Evolutionary conservation across 2,113 vertebrate species (phyloP).

Genomic region (Argyrosomus japonicus): DNA sequence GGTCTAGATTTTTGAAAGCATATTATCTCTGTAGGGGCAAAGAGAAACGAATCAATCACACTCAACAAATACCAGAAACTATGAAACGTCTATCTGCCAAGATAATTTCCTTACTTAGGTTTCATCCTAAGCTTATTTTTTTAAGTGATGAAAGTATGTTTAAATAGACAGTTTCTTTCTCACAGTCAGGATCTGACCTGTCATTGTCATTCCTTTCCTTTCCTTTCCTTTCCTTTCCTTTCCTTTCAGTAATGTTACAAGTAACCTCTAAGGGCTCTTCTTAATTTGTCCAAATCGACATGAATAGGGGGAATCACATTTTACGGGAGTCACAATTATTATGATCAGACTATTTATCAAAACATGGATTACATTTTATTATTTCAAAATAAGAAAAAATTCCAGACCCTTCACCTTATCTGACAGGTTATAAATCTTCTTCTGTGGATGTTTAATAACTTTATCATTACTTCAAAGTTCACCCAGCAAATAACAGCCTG

Average conservation of each 20-base stretch:
- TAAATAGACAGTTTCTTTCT: background rate
- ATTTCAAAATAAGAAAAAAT: background rate
- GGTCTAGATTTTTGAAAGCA: conserved; percentile 61
- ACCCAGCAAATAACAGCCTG: background rate
- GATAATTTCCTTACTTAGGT: background rate
- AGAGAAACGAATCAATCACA: conserved; percentile 40
- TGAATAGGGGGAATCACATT: background rate
- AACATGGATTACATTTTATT: background rate
- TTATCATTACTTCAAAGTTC: background rate
- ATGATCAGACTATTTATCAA: background rate
- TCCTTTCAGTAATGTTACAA: background rate
- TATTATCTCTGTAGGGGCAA: background rate
- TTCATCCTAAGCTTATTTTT: background rate
- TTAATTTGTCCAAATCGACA: background rate
- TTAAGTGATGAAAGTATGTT: background rate
- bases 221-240: background rate
- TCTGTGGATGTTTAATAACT: background rate
- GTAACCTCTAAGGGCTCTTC: background rate
- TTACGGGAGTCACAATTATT: background rate
- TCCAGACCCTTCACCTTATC: background rate
- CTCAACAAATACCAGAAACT: conserved; percentile 32
- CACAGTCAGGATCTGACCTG: background rate
- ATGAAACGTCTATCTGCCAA: background rate
- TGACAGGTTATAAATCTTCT: background rate
- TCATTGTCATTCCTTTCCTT: background rate